A percentile compares a stretch with the other conserved stretches of the same genome.
These are phyloP conservation scores for Gymnoscelis rufifasciata DNA, from an alignment of 2,888 invertebrate genomes.

Conservation along the genomic window DNA sequence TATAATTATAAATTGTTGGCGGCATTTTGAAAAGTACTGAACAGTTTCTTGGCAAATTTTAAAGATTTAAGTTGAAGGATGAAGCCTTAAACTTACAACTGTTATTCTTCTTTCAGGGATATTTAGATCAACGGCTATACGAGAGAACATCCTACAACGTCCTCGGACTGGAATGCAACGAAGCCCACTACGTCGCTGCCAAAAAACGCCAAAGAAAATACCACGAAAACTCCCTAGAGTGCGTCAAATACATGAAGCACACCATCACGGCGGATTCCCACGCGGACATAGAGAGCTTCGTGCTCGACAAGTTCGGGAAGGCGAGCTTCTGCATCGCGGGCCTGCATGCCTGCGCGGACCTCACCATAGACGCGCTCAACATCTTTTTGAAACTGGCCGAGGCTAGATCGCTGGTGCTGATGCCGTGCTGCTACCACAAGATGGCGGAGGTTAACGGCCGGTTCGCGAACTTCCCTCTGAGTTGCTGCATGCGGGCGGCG, in stretches of 20 bases:
- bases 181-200: constrained; percentile 76
- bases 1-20: too few relatives aligned
- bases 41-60: too few relatives aligned
- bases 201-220: constrained; percentile 76
- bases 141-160: constrained; percentile 79
- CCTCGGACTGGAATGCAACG: constrained; percentile 83
- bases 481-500: constrained; percentile 64
- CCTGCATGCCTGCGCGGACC: constrained; percentile 88
- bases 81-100: too few relatives aligned
- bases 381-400: constrained; percentile 80
- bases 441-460: constrained; percentile 48
- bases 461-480: constrained; percentile 84
- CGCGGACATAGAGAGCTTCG: constrained; percentile 54
- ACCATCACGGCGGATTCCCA: constrained; percentile 76
- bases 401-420: constrained; percentile 80
- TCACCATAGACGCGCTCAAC: constrained; percentile 83
- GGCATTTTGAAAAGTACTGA: too few relatives aligned
- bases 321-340: constrained; percentile 72
- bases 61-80: too few relatives aligned
- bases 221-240: constrained; percentile 67
- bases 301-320: constrained; percentile 57
- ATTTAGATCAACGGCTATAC: constrained; percentile 83
- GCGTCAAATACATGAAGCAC: constrained; percentile 80
- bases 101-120: constrained; percentile 76
- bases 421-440: constrained; percentile 91